Percentiles rank a stretch among this genome's conserved stretches.
phyloP scores from a whole-genome alignment of 1,140 invertebrate genomes.

The Rhopalosiphum padi region DNA sequence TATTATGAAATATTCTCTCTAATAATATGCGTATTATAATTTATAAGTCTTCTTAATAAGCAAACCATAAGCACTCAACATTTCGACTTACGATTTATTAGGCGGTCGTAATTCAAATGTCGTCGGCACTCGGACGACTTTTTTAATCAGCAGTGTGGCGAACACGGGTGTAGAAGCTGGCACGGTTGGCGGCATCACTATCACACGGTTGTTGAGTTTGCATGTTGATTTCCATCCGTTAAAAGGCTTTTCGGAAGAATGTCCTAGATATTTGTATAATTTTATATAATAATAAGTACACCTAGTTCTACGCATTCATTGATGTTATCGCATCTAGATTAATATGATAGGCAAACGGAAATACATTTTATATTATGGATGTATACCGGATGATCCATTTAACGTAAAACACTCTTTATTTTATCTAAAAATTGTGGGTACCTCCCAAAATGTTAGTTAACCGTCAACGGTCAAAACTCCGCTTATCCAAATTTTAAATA shows the following conservation, averaged over 20 bases:
- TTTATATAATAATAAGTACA: background rate
- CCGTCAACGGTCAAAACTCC: too few species aligned
- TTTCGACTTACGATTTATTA: conserved; percentile 11
- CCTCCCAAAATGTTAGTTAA: too few species aligned
- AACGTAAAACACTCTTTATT: background rate
- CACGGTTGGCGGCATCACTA: conserved; percentile 44
- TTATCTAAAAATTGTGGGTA: background rate
- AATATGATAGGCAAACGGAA: too few species aligned
- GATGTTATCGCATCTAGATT: background rate
- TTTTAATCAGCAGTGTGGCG: conserved; percentile 36
- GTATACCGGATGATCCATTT: background rate
- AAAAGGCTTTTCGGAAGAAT: background rate
- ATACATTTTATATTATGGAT: too few species aligned
- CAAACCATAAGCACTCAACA: background rate
- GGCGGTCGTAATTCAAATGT: conserved; percentile 36
- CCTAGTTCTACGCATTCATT: background rate
- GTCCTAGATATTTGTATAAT: background rate
- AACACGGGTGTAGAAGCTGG: background rate
- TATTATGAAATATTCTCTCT: background rate
- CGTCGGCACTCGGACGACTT: background rate
- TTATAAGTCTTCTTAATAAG: background rate
- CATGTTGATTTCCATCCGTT: conserved; percentile 33
- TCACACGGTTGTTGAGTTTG: background rate
- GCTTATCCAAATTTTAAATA: too few species aligned
- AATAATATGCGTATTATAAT: background rate